Evolutionary conservation across 1,140 invertebrate genomes (phyloP).

Genomic region (Pteromalus puparum): DNA sequence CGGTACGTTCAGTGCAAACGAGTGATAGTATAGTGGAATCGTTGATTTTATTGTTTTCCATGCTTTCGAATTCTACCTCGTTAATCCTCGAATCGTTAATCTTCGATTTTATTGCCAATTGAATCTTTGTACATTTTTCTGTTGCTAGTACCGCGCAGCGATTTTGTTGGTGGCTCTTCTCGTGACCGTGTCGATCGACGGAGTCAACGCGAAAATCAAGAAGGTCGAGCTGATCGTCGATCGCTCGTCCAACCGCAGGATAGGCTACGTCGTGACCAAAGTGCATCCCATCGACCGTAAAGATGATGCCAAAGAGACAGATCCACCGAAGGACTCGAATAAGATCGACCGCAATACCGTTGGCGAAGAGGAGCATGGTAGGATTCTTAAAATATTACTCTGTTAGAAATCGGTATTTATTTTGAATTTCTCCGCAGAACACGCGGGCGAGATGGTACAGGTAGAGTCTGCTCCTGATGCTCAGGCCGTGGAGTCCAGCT

Average conservation of each 20-base stretch:
- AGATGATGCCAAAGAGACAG: conserved; percentile 58
- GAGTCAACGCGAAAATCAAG: conserved; percentile 54
- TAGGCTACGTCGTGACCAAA: conserved; percentile 61
- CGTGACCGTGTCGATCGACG: conserved; percentile 33
- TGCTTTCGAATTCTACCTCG: too few relatives aligned
- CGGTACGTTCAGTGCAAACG: conserved; percentile 54
- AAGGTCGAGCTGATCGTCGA: conserved; percentile 58
- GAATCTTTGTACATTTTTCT: not conserved
- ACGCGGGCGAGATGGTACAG: not conserved
- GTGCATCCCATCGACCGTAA: conserved; percentile 58
- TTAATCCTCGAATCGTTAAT: too few relatives aligned
- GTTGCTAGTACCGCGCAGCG: conserved; percentile 53
- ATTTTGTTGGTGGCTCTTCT: conserved; percentile 57
- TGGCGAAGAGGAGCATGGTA: conserved; percentile 58
- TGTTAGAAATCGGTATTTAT: not conserved
- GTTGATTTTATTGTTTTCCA: not conserved
- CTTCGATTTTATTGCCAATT: too few relatives aligned
- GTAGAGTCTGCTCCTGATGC: not conserved
- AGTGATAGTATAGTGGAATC: not conserved
- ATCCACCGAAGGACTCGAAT: conserved; percentile 48
- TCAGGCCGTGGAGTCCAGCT: conserved; percentile 12
- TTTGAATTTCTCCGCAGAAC: conserved; percentile 11
- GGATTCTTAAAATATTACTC: not conserved
- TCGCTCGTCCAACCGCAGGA: conserved; percentile 50
- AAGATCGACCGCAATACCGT: conserved; percentile 59